Evolutionary conservation across 2,888 invertebrate species (phyloP).

Genomic region (Microctonus hyperodae): DNA sequence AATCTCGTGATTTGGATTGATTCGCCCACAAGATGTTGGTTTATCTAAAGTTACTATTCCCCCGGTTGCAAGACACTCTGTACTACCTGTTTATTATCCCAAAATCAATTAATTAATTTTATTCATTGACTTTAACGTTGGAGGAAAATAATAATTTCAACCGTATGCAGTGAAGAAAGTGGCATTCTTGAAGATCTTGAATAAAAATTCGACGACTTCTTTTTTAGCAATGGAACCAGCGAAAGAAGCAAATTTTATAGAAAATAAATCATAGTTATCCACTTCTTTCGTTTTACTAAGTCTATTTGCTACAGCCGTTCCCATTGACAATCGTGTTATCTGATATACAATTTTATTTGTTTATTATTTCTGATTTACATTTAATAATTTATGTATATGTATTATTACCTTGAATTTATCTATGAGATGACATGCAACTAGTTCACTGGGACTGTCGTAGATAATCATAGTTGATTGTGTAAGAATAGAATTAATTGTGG

Average conservation of each 20-base stretch:
- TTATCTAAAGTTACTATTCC: constrained; percentile 16
- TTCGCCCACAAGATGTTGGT: constrained; percentile 45
- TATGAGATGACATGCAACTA: constrained; percentile 33
- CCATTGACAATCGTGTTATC: constrained; percentile 38
- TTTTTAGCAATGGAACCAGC: constrained; percentile 39
- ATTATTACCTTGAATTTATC: constrained; percentile 41
- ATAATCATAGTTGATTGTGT: constrained; percentile 36
- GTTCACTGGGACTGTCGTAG: constrained; percentile 35
- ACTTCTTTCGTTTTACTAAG: constrained; percentile 33
- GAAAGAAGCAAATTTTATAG: constrained; percentile 24
- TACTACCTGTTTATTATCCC: constrained; percentile 46
- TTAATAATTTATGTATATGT: neutral
- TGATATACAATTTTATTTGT: constrained; percentile 8
- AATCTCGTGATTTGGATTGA: constrained; percentile 31
- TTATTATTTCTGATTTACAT: neutral
- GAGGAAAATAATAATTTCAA: neutral
- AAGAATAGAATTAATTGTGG: constrained; percentile 31
- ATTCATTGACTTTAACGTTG: neutral
- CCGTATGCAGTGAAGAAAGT: neutral
- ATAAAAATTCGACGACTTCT: constrained; percentile 17
- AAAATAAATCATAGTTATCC: constrained; percentile 40
- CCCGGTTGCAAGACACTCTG: constrained; percentile 38
- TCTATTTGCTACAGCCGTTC: constrained; percentile 38
- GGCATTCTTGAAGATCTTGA: constrained; percentile 9
- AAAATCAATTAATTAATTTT: too few species aligned